A percentile compares a stretch with the other conserved stretches of the same genome.
Evolutionary conservation across 1,140 invertebrate genomes (phyloP).

Genomic region (Lycorma delicatula): DNA sequence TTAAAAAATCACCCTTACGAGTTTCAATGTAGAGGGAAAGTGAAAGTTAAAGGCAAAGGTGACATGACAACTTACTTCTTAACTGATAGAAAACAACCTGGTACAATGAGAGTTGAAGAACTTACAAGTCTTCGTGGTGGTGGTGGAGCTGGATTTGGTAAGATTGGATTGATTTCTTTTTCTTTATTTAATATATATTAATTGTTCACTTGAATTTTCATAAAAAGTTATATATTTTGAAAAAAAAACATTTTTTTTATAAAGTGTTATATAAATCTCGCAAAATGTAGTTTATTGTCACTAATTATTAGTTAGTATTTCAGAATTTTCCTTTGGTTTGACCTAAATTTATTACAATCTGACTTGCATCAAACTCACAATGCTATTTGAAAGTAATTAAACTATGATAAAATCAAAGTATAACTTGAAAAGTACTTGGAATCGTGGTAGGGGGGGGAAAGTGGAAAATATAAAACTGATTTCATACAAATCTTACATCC

Average conservation of each 20-base stretch:
- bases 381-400: too few species aligned
- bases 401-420: too few species aligned
- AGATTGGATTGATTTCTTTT: neutral
- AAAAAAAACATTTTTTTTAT: neutral
- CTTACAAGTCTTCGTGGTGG: slow-evolving; percentile 31
- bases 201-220: neutral
- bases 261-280: neutral
- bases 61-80: slow-evolving; percentile 91
- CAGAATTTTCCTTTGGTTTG: too few species aligned
- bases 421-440: too few species aligned
- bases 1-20: slow-evolving; percentile 63
- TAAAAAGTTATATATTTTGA: neutral
- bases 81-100: slow-evolving; percentile 54
- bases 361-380: too few species aligned
- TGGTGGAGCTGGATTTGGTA: slow-evolving; percentile 10
- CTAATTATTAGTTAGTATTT: too few species aligned
- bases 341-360: too few species aligned
- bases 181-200: slow-evolving; percentile 24
- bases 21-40: slow-evolving; percentile 72
- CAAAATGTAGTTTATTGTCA: too few species aligned
- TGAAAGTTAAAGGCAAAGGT: slow-evolving; percentile 89
- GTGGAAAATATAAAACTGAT: too few species aligned
- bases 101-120: slow-evolving; percentile 47
- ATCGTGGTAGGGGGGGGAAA: too few species aligned
- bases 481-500: too few species aligned